Percentiles rank a stretch among this genome's conserved stretches.
Evolutionary conservation across 2,113 vertebrate species (phyloP).

Genomic region (Plectropomus leopardus): DNA sequence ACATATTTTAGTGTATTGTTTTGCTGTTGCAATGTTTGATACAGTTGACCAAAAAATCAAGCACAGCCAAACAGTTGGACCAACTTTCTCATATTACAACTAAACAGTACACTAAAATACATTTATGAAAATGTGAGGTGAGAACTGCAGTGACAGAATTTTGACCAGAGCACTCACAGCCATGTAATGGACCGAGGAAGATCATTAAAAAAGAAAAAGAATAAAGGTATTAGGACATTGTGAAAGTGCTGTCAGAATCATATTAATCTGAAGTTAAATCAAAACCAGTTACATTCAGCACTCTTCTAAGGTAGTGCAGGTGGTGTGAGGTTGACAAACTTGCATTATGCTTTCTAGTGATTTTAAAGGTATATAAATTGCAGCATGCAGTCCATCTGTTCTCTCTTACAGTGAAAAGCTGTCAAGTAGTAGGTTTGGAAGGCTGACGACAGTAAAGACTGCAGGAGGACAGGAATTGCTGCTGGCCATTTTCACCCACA

Average conservation of each 20-base stretch:
- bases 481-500: conserved; percentile 35
- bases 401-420: conserved; percentile 40
- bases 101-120: too few relatives aligned
- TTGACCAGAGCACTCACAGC: not conserved
- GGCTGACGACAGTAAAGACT: conserved; percentile 36
- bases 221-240: too few relatives aligned
- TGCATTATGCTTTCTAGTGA: not conserved
- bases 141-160: too few relatives aligned
- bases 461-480: conserved; percentile 40
- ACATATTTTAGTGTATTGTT: too few relatives aligned
- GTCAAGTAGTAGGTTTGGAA: conserved; percentile 16
- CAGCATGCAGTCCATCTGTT: conserved; percentile 57
- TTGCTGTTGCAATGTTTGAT: too few relatives aligned
- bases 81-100: too few relatives aligned
- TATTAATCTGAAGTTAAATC: not conserved
- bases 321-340: not conserved
- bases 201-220: not conserved
- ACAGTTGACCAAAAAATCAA: too few relatives aligned
- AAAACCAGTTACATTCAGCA: not conserved
- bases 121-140: too few relatives aligned
- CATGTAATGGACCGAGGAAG: not conserved
- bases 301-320: not conserved
- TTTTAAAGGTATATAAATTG: not conserved
- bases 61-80: too few relatives aligned
- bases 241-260: too few relatives aligned